Percentiles rank a stretch among this genome's conserved stretches.
phyloP scores from a whole-genome alignment of 2,888 invertebrate species.

The Rhimphoctona megacephalus region DNA sequence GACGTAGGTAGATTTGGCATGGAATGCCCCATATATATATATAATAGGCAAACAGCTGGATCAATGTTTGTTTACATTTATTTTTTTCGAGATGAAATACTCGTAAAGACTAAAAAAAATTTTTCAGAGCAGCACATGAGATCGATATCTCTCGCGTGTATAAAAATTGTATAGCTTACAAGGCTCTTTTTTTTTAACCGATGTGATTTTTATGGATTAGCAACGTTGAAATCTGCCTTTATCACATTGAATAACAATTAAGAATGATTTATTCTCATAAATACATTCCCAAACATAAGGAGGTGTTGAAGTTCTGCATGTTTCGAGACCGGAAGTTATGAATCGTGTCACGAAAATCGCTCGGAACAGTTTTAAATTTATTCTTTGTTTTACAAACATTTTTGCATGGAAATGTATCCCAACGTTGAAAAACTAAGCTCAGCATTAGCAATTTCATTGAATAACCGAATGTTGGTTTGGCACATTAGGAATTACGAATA shows the following conservation, averaged over 20 bases:
- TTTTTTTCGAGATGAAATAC: constrained; percentile 11
- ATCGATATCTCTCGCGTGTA: neutral
- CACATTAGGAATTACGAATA: neutral
- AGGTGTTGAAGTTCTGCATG: neutral
- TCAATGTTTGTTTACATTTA: constrained; percentile 15
- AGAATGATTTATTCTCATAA: neutral
- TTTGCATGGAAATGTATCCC: neutral
- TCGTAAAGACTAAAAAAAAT: neutral
- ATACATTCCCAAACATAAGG: neutral
- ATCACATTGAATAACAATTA: neutral
- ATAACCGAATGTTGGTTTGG: neutral
- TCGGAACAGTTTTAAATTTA: neutral
- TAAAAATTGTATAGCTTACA: neutral
- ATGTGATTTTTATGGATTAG: neutral
- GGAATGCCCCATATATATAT: no score
- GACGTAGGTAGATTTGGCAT: no score
- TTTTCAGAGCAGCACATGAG: neutral
- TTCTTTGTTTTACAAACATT: neutral
- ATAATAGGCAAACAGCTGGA: neutral
- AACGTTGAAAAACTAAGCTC: neutral
- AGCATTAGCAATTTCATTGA: neutral
- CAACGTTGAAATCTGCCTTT: neutral
- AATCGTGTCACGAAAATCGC: neutral
- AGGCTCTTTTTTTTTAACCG: neutral
- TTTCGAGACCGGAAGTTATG: neutral